Evolutionary conservation across 2,888 invertebrate genomes (phyloP).

Genomic region (Cremastobaeus sp.): DNA sequence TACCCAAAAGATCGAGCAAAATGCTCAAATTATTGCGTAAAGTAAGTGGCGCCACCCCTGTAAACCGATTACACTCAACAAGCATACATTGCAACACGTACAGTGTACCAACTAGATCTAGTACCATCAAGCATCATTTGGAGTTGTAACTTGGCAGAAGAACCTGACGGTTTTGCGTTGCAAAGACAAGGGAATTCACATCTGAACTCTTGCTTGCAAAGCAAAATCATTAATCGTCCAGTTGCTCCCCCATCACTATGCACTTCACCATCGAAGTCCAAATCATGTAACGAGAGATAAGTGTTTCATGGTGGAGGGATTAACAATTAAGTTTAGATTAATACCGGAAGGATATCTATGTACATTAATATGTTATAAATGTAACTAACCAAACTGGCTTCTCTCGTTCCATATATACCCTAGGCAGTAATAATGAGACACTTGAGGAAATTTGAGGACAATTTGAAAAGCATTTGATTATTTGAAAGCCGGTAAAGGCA

Average conservation of each 20-base stretch:
- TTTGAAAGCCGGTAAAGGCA: not conserved
- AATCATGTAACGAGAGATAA: constrained; percentile 29
- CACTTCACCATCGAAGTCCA: constrained; percentile 11
- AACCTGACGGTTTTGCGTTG: too few relatives aligned
- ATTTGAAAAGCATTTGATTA: too few relatives aligned
- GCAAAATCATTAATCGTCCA: not conserved
- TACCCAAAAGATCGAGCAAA: not conserved
- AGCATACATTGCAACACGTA: constrained; percentile 32
- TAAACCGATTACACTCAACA: constrained; percentile 11
- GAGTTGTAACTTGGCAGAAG: not conserved
- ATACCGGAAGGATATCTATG: not conserved
- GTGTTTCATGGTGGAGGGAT: constrained; percentile 34
- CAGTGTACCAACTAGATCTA: constrained; percentile 17
- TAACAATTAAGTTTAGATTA: constrained; percentile 1
- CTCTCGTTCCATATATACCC: constrained; percentile 40
- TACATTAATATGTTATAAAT: not conserved
- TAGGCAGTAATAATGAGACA: constrained; percentile 2
- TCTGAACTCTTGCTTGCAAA: too few relatives aligned
- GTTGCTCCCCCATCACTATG: constrained; percentile 14
- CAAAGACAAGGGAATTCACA: too few relatives aligned
- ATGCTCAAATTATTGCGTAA: constrained; percentile 22
- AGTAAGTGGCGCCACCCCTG: constrained; percentile 36
- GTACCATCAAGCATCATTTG: not conserved
- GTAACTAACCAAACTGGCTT: constrained; percentile 41
- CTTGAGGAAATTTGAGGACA: too few relatives aligned